Conservation (phyloP, 1,140 invertebrate genomes). For the Drosophila sechellia region DNA sequence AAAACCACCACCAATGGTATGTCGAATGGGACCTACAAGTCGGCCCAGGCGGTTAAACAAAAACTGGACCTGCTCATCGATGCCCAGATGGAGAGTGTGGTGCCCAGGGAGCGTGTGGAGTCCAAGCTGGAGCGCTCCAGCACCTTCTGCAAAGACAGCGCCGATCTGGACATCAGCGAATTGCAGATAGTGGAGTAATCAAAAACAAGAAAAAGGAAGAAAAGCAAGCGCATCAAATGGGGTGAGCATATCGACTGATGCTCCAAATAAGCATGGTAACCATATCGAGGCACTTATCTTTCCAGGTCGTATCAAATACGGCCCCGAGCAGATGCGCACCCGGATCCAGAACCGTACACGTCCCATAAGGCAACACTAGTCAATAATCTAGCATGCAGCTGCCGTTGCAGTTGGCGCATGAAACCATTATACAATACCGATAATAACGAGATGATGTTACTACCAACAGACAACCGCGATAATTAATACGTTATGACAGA, state of each 20-base stretch:
- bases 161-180: conserved; percentile 74
- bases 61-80: conserved; percentile 79
- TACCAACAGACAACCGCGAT: conserved; percentile 44
- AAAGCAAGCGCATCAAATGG: conserved; percentile 3
- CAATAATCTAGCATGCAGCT: conserved; percentile 78
- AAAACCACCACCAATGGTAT: conserved; percentile 43
- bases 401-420: conserved; percentile 54
- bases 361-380: conserved; percentile 83
- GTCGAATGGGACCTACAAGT: conserved; percentile 55
- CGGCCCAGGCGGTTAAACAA: conserved; percentile 73
- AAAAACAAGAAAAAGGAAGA: background rate
- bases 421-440: conserved; percentile 48
- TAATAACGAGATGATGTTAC: conserved; percentile 29
- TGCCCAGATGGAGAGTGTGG: conserved; percentile 36
- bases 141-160: conserved; percentile 83
- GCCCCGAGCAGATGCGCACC: conserved; percentile 22
- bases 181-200: conserved; percentile 82
- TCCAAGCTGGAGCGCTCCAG: conserved; percentile 83
- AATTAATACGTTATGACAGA: conserved; percentile 48
- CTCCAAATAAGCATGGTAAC: background rate
- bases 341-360: conserved; percentile 58
- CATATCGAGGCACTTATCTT: background rate
- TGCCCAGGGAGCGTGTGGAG: conserved; percentile 59
- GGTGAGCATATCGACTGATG: background rate
- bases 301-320: conserved; percentile 69